phyloP scores from a whole-genome alignment of 1,140 invertebrate genomes.

The Drosophila yakuba region DNA sequence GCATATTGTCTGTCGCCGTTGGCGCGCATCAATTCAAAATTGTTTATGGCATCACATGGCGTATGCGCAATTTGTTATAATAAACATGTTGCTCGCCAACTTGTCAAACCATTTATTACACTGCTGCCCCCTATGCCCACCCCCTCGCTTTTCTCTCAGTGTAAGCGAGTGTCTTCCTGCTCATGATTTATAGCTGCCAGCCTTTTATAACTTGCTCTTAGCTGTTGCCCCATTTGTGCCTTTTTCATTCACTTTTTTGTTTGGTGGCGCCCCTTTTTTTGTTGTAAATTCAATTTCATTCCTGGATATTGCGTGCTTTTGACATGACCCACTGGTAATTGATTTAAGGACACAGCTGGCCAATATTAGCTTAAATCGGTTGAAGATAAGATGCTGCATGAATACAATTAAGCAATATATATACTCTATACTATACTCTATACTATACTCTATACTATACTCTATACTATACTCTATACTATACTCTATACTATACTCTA shows the following conservation, averaged over 20 bases:
- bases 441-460: no score
- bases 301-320: constrained; percentile 38
- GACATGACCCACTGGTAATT: constrained; percentile 40
- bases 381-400: no score
- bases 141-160: constrained; percentile 26
- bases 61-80: constrained; percentile 81
- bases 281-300: constrained; percentile 57
- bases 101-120: constrained; percentile 80
- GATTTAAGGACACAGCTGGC: constrained; percentile 12
- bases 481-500: no score
- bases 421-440: no score
- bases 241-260: neutral
- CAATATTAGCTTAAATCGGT: neutral
- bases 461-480: no score
- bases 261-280: constrained; percentile 8
- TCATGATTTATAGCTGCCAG: constrained; percentile 69
- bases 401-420: no score
- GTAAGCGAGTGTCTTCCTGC: constrained; percentile 13
- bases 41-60: constrained; percentile 74
- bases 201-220: constrained; percentile 47
- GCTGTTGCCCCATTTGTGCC: neutral
- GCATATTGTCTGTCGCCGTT: constrained; percentile 34
- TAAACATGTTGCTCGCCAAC: constrained; percentile 80
- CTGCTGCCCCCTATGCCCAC: neutral
- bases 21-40: constrained; percentile 65